Evolutionary conservation across 2,113 vertebrate species (phyloP), one percentile per base, ranked within the genome.

Genomic region (Festucalex cinctus): DNA sequence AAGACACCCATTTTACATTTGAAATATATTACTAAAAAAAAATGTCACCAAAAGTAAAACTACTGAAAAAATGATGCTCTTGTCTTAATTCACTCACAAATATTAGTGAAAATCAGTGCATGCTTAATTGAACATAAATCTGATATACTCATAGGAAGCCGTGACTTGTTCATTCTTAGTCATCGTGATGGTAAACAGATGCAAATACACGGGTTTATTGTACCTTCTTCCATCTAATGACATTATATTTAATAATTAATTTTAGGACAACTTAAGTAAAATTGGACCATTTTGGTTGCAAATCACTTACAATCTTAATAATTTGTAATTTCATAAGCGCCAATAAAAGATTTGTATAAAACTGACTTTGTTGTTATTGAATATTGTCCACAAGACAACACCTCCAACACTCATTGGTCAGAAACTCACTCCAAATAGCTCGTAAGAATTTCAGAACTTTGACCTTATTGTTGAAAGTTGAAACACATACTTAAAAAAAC

Each of bases 281-380:
- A 56, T 56, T 6, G 22, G 24, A 56, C 14, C 9, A 56, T 26
- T 54, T 26, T 57, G 6, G 2, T 32, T 17, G 14, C 26, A 16
- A 57, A 57, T 32, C 54, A 57, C 20, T 54, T 24, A 26, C 13
- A 26, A 54, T 54, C 54, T 12, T 56, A 16, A 17, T 17, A 32
- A 57, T 57, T 14, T 32, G 14, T 57, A 32, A 57, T 32, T 35
- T 32, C 6, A 32, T 28, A 26, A 57, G 5, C 16, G 16, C 26
- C 13, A 57, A 57, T 57, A 57, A 57, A 57, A 32, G 6, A 57
- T 57, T 57, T 57, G 26, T 57, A 32, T 32, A 57, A 57, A 57
- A 57, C 5, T 57, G 26, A 32, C 53, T 56, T 56, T 32, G 54
- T 57, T 32, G 54, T 17, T 22, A 20, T n/a, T 51, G 26, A 13